A percentile compares a stretch with the other conserved stretches of the same genome.
Conservation (phyloP, 2,113 vertebrate genomes). For the Oreochromis niloticus region DNA sequence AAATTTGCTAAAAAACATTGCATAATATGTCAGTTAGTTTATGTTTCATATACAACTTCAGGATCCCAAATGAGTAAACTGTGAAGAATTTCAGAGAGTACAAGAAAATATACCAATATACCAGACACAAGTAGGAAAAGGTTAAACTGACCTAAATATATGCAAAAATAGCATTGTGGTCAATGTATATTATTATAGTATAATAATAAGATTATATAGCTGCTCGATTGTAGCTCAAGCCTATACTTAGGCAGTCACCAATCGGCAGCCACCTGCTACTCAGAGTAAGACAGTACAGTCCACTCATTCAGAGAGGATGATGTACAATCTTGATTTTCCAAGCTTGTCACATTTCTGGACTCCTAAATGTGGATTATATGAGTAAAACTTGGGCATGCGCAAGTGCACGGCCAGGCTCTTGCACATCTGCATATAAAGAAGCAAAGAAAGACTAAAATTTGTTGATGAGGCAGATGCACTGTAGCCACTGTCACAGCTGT, state of each 20-base stretch:
- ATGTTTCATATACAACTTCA: neutral
- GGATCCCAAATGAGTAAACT: neutral
- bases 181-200: neutral
- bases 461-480: constrained; percentile 32
- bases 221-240: neutral
- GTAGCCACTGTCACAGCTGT: constrained; percentile 63
- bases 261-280: constrained; percentile 10
- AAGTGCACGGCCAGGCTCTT: neutral
- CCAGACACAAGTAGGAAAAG: neutral
- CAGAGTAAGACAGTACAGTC: neutral
- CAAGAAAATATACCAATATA: neutral
- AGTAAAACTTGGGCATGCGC: constrained; percentile 11
- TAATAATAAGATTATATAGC: neutral
- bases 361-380: constrained; percentile 13
- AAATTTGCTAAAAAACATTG: neutral
- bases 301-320: neutral
- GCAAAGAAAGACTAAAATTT: constrained; percentile 24
- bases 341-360: neutral
- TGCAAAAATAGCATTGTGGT: neutral
- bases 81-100: neutral
- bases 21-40: neutral
- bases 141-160: neutral
- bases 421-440: constrained; percentile 50
- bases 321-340: neutral
- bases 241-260: neutral